Evolutionary conservation across 2,797 vertebrate species (phyloP), one percentile per base, ranked within the genome.

Genomic region (Anguilla marmorata): DNA sequence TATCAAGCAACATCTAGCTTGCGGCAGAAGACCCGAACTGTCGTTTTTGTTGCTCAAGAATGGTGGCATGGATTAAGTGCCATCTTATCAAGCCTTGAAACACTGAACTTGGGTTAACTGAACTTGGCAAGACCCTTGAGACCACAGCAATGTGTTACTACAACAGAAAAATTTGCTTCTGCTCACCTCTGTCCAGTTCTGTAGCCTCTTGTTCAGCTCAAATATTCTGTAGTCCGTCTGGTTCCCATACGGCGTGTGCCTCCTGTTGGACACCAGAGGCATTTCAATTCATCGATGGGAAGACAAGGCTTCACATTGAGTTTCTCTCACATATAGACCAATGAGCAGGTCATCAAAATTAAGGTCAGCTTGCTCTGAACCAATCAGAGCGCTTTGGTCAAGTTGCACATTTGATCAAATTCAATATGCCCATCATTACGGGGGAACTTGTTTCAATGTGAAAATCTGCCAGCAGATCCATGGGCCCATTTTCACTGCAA

Each of bases 141-240:
- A 79, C 33, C 33, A 19, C 11, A n/a, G 37, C 2, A 7, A 30
- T 27, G 9, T 12, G 8, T 52, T 83, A 2, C 45, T 27, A 83
- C 37, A 41, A 14, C 8, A 30, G 41, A n/a, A 16, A 37, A 50
- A 16, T 8, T 24, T 11, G 19, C 41, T 50, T 24, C 41, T 48
- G 16, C 91, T 92, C 95, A 99, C 99, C 97, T 99, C 99, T 90
- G 99, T 99, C 98, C 99, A 99, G 93, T 99, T 99, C 95, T 99
- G 98, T 95, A 99, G 96, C 91, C 99, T 96, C 93, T 99, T 99
- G 94, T 99, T 99, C 93, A 99, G 97, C 93, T 99, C 99, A 90
- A 99, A 99, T 98, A 99, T 99, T 94, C 99, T 97, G 96, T 99
- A 99, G 95, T 99, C 99, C 1, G 99, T 99, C 96, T 99, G 99